Evolutionary conservation across 2,797 vertebrate species (phyloP), one percentile per base, ranked within the genome.

Genomic region (Lepus oiostolus): DNA sequence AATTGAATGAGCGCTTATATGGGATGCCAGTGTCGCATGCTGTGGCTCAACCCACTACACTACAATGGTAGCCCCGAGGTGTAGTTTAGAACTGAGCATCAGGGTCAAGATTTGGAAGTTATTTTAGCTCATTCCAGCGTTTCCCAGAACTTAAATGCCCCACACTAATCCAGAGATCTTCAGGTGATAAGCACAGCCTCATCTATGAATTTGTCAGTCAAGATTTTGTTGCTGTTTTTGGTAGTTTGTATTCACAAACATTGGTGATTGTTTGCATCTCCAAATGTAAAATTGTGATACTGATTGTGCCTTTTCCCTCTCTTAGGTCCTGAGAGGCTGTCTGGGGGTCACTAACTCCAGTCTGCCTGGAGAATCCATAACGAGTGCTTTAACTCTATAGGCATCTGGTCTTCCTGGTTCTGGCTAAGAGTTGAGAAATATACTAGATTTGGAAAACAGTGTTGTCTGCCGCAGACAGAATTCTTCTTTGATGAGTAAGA

Each of bases 401-500:
- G 58, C n/a, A 38, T 28, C 14, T 16, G 26, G 75, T 68, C 50
- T 86, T 81, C 82, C 82, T 72, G 54, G 58, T 77, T 90, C 67
- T 83, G 26, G 50, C 35, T 47, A 42, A 63, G 84, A 71, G 72
- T 11, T n/a, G 35, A 94, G 79, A 84, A 65, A n/a, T n/a, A 24
- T 1, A 13, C 81, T 94, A 14, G 16, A 84, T 80, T 81, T 90
- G 63, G 74, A 82, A 81, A 83, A 80, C 22, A 72, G 28, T n/a
- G 32, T 79, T 90, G 62, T 84, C 30, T 32, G 47, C 26, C 60
- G 42, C 26, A 77, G 83, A 75, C 7, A 81, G 13, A 90, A 75
- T 76, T 72, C 72, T 77, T 92, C n/a, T 9, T 74, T 60, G 16
- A 60, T 74, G 30, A 92, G 58, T 52, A 26, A 91, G 80, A 85